These are phyloP conservation scores for Lycocorax pyrrhopterus DNA, from an alignment of 2,113 vertebrate genomes.

Conservation along the genomic window DNA sequence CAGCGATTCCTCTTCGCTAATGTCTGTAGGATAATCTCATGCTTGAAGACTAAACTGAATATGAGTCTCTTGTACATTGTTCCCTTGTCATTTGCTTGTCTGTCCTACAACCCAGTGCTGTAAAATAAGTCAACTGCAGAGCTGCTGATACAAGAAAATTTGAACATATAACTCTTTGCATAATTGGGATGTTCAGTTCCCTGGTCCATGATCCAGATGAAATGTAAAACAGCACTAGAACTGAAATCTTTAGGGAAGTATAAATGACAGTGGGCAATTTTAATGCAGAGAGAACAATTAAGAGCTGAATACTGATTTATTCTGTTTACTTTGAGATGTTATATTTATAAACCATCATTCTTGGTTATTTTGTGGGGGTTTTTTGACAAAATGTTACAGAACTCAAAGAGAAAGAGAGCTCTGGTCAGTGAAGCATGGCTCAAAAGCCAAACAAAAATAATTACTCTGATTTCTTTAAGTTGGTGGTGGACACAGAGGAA, in stretches of 20 bases:
- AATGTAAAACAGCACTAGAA: neutral
- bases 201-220: neutral
- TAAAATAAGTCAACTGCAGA: neutral
- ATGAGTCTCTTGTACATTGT: neutral
- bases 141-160: neutral
- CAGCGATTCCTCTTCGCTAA: neutral
- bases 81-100: constrained; percentile 2
- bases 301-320: neutral
- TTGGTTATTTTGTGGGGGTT: rapidly evolving
- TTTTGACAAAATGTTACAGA: neutral
- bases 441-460: neutral
- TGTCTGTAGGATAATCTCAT: neutral
- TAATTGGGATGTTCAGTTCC: neutral
- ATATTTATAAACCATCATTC: neutral
- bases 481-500: neutral
- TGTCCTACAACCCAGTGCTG: neutral
- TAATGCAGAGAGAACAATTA: neutral
- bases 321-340: neutral
- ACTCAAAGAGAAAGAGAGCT: neutral
- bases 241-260: neutral
- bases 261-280: neutral
- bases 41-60: neutral
- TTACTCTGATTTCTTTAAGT: neutral
- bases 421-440: neutral
- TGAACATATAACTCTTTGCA: neutral